phyloP scores from a whole-genome alignment of 37 sponge, comb jelly and placozoan genomes.

The Spongilla lacustris region DNA sequence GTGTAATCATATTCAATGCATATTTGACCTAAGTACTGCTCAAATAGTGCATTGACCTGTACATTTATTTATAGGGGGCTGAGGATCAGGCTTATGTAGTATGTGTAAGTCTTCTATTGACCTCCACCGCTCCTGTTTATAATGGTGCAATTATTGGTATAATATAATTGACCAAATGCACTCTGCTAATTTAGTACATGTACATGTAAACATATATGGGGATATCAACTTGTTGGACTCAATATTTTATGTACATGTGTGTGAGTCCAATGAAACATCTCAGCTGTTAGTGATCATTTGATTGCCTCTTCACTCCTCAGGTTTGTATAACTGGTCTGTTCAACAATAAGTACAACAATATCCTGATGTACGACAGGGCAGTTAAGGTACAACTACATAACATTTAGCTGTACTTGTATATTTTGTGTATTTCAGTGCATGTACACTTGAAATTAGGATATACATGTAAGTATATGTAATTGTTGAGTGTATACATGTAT shows the following conservation, averaged over 20 bases:
- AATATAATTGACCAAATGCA: too few relatives aligned
- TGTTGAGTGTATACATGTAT: background rate
- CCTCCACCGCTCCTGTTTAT: too few relatives aligned
- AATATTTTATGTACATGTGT: background rate
- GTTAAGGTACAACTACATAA: slow-evolving; percentile 64
- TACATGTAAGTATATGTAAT: background rate
- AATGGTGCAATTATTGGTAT: too few relatives aligned
- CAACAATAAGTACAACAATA: slow-evolving; percentile 75
- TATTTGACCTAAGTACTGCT: too few relatives aligned
- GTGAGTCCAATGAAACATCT: too few relatives aligned
- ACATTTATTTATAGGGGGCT: background rate
- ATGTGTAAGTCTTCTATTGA: too few relatives aligned
- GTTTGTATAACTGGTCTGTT: slow-evolving; percentile 82
- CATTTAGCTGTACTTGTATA: too few relatives aligned
- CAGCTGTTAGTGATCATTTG: background rate
- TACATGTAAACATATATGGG: background rate
- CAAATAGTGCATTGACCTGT: background rate
- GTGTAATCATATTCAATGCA: too few relatives aligned
- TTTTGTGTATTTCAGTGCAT: background rate
- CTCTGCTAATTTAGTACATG: background rate
- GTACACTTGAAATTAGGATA: background rate
- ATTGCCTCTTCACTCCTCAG: background rate
- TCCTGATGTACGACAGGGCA: slow-evolving; percentile 41
- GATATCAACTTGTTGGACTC: background rate
- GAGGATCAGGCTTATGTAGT: too few relatives aligned